Percentiles rank a stretch among this genome's conserved stretches.
Conservation (phyloP, 2,113 vertebrate genomes). For the Pseudolaguvia tuberculata region DNA sequence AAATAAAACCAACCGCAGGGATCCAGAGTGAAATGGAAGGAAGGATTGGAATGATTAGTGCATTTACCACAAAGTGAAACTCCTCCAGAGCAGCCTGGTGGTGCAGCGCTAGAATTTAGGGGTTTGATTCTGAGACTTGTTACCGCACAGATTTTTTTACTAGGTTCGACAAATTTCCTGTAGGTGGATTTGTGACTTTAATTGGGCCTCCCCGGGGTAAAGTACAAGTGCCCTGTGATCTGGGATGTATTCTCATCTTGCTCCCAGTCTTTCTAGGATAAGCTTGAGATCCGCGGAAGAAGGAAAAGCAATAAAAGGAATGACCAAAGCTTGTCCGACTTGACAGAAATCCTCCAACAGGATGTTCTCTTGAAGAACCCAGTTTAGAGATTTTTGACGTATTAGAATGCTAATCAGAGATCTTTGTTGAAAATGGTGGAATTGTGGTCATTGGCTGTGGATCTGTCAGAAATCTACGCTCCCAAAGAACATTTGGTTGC, state of each 20-base stretch:
- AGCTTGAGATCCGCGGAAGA: neutral
- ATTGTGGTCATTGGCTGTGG: constrained; percentile 16
- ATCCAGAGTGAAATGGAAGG: neutral
- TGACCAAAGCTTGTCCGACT: neutral
- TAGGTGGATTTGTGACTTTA: neutral
- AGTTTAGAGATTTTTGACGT: neutral
- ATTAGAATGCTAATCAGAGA: constrained; percentile 1
- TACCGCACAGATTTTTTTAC: neutral
- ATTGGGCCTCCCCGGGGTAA: neutral
- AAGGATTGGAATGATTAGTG: neutral
- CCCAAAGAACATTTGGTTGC: neutral
- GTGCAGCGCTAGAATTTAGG: neutral
- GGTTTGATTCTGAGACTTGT: neutral
- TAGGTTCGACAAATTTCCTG: neutral
- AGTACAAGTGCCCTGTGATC: neutral
- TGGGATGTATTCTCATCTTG: neutral
- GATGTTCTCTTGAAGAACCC: neutral
- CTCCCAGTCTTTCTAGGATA: neutral
- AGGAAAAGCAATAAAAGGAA: neutral
- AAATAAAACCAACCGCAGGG: neutral
- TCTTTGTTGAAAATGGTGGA: neutral
- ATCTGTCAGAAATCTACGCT: neutral
- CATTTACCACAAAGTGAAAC: neutral
- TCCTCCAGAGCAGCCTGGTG: neutral
- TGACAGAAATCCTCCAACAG: neutral